A percentile compares a stretch with the other conserved stretches of the same genome.
These are phyloP conservation scores for Drosophila pegasa DNA, from an alignment of 2,888 invertebrate genomes.

Conservation along the genomic window DNA sequence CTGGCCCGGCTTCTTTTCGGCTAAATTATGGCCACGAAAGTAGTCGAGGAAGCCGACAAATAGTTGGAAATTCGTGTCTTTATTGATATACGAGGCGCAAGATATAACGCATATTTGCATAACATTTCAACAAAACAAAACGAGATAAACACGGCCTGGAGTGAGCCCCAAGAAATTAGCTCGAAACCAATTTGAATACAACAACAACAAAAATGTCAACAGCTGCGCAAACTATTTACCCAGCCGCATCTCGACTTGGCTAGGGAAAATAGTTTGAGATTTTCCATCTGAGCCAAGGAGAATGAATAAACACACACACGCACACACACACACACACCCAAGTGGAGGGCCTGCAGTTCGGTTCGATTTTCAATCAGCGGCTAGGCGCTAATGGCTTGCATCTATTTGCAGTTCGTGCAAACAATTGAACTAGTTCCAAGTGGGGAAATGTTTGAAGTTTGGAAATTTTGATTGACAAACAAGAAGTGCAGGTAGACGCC, in stretches of 20 bases:
- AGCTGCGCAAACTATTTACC: constrained; percentile 13
- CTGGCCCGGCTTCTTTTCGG: constrained; percentile 18
- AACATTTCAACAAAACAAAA: constrained; percentile 36
- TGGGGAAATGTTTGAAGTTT: not conserved
- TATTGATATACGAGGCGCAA: constrained; percentile 11
- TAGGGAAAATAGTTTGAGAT: constrained; percentile 2
- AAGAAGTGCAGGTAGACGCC: not conserved
- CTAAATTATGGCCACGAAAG: constrained; percentile 18
- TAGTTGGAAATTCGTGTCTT: constrained; percentile 7
- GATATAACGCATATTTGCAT: constrained; percentile 45
- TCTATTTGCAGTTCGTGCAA: constrained; percentile 11
- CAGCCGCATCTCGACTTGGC: not conserved
- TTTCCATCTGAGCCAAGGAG: constrained; percentile 10
- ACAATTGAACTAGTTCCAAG: constrained; percentile 27
- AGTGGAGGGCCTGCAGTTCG: not conserved
- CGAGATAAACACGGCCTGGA: not conserved
- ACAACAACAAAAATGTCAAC: constrained; percentile 3
- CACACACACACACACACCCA: too few species aligned
- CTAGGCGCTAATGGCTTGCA: constrained; percentile 35
- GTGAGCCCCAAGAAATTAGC: not conserved
- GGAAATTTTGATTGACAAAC: not conserved
- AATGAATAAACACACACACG: too few species aligned
- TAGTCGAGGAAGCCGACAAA: constrained; percentile 6
- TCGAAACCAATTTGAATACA: constrained; percentile 5
- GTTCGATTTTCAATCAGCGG: constrained; percentile 15